Evolutionary conservation across 2,797 vertebrate genomes (phyloP).

Genomic region (Fratercula arctica): DNA sequence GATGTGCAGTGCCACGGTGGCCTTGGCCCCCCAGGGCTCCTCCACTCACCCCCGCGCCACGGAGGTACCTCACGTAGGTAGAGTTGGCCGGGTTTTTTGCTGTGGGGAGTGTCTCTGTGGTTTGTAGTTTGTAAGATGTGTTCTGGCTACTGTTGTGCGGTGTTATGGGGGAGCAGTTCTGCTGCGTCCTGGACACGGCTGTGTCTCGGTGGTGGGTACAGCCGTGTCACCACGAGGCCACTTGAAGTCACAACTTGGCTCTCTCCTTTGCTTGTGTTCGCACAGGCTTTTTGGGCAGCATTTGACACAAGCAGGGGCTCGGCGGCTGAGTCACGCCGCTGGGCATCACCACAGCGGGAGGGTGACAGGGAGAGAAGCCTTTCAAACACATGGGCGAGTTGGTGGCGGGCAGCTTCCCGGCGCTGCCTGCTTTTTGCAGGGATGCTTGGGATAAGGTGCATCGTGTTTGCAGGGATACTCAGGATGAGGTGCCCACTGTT

Average conservation of each 20-base stretch:
- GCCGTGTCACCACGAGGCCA: fast-evolving
- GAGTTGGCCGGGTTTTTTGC: background rate
- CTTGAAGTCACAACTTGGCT: background rate
- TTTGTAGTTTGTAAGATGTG: background rate
- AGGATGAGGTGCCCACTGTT: fast-evolving
- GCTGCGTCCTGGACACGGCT: fast-evolving
- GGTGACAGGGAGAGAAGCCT: background rate
- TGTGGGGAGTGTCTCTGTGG: background rate
- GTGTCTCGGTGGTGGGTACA: background rate
- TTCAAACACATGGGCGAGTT: fast-evolving
- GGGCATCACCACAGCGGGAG: background rate
- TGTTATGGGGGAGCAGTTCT: fast-evolving
- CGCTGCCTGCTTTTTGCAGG: fast-evolving
- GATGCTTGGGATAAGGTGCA: background rate
- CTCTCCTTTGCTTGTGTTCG: background rate
- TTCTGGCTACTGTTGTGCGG: background rate
- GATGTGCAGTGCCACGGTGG: fast-evolving
- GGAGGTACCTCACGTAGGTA: fast-evolving
- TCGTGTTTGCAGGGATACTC: fast-evolving
- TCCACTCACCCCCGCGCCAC: fast-evolving
- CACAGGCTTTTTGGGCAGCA: background rate
- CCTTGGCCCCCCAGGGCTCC: background rate
- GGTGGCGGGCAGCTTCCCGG: fast-evolving
- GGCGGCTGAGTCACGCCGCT: fast-evolving
- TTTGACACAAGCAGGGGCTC: background rate